Conservation (phyloP, 2,888 invertebrate genomes). For the Choristoneura rosaceana region DNA sequence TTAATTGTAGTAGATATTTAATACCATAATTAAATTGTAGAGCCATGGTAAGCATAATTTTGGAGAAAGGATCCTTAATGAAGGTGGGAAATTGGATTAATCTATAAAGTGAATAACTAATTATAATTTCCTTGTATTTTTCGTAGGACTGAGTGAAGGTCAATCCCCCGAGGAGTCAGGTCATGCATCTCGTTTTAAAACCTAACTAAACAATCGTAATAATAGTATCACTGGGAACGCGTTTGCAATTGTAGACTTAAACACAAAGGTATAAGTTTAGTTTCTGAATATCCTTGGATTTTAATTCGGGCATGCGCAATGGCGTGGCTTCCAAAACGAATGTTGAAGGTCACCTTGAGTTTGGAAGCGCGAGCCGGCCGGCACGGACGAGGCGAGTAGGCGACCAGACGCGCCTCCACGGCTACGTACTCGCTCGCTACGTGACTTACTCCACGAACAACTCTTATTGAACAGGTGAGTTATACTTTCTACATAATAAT, state of each 20-base stretch:
- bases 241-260: conserved; percentile 50
- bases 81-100: too few species aligned
- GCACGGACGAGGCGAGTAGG: conserved; percentile 38
- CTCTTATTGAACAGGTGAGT: conserved; percentile 47
- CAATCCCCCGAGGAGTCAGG: not conserved
- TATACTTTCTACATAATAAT: conserved; percentile 10
- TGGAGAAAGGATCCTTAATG: too few species aligned
- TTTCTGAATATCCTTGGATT: conserved; percentile 50
- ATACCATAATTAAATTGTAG: too few species aligned
- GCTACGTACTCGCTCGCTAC: conserved; percentile 52
- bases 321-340: conserved; percentile 66
- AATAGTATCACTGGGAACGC: conserved; percentile 46
- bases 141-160: not conserved
- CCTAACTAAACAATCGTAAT: not conserved
- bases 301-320: conserved; percentile 74
- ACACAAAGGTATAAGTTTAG: conserved; percentile 49
- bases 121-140: too few species aligned
- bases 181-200: not conserved
- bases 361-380: conserved; percentile 47
- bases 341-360: conserved; percentile 79
- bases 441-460: conserved; percentile 58
- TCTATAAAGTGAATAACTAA: too few species aligned
- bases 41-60: too few species aligned
- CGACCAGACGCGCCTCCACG: conserved; percentile 46
- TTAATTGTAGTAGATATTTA: too few species aligned